Evolutionary conservation across 1,140 invertebrate genomes (phyloP), one percentile per base, ranked within the genome.

Genomic region (Drosophila ironensis): DNA sequence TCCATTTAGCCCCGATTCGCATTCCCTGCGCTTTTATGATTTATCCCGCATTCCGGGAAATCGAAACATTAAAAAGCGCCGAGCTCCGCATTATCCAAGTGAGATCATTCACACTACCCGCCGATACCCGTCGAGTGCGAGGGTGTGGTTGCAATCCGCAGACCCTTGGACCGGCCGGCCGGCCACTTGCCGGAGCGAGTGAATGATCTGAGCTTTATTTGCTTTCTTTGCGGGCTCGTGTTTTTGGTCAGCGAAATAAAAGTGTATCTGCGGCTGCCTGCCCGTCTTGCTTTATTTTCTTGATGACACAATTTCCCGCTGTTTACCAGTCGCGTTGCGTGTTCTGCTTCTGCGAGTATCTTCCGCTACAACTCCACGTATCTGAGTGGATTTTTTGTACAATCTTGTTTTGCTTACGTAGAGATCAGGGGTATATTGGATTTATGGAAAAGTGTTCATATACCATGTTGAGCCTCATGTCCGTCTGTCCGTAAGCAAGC

Each of bases 241-340:
- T 73, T 84, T 80, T 78, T 69, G 78, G 77, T 84, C 78, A 84
- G 73, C 78, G 53, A 42, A 82, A 68, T 25, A 54, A 42, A 63
- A 47, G 60, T 48, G 24, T 48, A 63, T 68, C 38, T 37, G 63
- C 9, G 22, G 28, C 42, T 40, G 59, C 59, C 35, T 37, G 54
- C n/a, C n/a, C 24, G 25, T 51, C 45, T 59, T 53, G 44, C 47
- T 74, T 72, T 77, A 70, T 78, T 78, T 84, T 84, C 54, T 74
- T 86, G 78, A 86, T 84, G 78, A 84, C 78, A 84, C 78, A 84
- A 78, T 84, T 81, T 72, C 71, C 54, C n/a, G 57, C 64, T 86
- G 73, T 72, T 84, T 70, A 56, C 73, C n/a, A 52, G 69, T 47
- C 61, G 38, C 60, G 47, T 72, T 71, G 59, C 75, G 66, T 72